phyloP scores from a whole-genome alignment of 2,888 invertebrate species.

The Macrophya alboannulata region DNA sequence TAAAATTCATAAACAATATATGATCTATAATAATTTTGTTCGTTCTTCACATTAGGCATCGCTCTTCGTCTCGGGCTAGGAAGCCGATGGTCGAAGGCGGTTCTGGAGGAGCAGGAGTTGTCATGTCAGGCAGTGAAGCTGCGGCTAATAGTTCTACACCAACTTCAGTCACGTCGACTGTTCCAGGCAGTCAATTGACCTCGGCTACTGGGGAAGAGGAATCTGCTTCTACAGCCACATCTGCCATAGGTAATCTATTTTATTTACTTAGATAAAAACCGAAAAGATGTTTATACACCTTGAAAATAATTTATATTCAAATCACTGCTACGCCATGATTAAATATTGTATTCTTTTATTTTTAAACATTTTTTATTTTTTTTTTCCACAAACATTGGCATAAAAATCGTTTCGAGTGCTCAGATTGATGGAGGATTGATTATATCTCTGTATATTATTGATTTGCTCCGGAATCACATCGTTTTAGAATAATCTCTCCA shows the following conservation, averaged over 20 bases:
- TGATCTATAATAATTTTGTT: not conserved
- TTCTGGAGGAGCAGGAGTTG: slow-evolving; percentile 71
- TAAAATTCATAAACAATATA: not conserved
- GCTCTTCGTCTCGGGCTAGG: slow-evolving; percentile 80
- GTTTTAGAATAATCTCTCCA: no score
- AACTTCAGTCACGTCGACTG: slow-evolving; percentile 73
- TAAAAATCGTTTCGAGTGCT: no score
- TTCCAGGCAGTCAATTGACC: slow-evolving; percentile 72
- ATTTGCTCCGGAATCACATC: no score
- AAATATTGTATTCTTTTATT: no score
- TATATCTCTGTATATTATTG: no score
- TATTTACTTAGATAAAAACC: not conserved
- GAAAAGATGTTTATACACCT: not conserved
- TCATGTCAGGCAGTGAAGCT: slow-evolving; percentile 76
- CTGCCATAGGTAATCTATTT: slow-evolving; percentile 70
- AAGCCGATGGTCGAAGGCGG: slow-evolving; percentile 81
- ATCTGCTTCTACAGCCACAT: slow-evolving; percentile 72
- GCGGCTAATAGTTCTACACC: slow-evolving; percentile 73
- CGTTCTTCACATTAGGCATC: slow-evolving; percentile 73
- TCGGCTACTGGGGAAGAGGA: slow-evolving; percentile 75
- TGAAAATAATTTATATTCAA: not conserved
- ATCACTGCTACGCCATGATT: no score
- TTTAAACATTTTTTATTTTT: no score
- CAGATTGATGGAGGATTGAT: no score
- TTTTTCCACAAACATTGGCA: no score